phyloP scores from a whole-genome alignment of 2,113 vertebrate genomes.

The Nicator chloris region DNA sequence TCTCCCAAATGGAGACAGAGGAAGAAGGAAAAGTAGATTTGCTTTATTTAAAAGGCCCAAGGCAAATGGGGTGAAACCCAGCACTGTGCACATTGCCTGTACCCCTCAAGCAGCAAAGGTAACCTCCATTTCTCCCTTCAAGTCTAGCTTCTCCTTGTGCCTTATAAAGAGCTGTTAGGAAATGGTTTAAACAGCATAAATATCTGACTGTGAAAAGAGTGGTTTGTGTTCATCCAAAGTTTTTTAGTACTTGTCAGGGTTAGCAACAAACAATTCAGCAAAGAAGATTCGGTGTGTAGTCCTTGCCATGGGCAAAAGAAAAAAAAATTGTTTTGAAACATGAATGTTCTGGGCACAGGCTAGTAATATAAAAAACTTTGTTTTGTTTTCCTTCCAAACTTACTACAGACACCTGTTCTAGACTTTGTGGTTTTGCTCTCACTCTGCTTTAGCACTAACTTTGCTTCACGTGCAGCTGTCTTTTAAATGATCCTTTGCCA shows the following conservation, averaged over 20 bases:
- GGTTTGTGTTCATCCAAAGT: neutral
- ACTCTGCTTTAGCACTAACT: neutral
- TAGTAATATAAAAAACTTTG: neutral
- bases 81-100: constrained; percentile 95
- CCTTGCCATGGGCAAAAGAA: neutral
- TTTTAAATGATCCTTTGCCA: neutral
- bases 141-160: neutral
- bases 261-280: neutral
- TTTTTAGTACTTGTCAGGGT: neutral
- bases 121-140: neutral
- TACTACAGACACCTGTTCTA: neutral
- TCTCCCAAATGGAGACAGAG: constrained; percentile 95
- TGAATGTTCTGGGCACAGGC: neutral
- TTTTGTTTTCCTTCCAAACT: neutral
- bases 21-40: constrained; percentile 97
- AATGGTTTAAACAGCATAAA: neutral
- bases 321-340: neutral
- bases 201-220: neutral
- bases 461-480: neutral
- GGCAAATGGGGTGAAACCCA: constrained; percentile 97
- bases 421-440: neutral
- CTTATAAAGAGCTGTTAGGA: neutral
- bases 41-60: constrained; percentile 94
- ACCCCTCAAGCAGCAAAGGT: constrained; percentile 99
- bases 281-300: neutral